A percentile compares a stretch with the other conserved stretches of the same genome.
Evolutionary conservation across 2,888 invertebrate genomes (phyloP).

Genomic region (Lycaena phlaeas): DNA sequence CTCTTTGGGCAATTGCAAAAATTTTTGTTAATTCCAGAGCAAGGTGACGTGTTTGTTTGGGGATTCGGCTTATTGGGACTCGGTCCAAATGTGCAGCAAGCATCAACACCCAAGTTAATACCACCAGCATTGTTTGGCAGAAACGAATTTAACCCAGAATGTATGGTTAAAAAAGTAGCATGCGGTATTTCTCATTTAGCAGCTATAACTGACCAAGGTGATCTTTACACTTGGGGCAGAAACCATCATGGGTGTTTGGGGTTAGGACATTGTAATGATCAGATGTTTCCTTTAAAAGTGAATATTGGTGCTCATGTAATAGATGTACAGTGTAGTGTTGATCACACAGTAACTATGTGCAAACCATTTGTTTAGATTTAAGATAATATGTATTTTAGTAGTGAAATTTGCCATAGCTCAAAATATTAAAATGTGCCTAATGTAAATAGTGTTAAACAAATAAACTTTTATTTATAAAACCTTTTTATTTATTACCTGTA

Average conservation of each 20-base stretch:
- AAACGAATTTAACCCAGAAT: constrained; percentile 85
- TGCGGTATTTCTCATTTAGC: constrained; percentile 83
- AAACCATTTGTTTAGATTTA: constrained; percentile 75
- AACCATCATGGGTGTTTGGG: constrained; percentile 90
- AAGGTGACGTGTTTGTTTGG: constrained; percentile 92
- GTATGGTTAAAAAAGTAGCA: constrained; percentile 75
- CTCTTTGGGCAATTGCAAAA: too few relatives aligned
- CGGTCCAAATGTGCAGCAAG: constrained; percentile 83
- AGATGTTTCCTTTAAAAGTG: constrained; percentile 90
- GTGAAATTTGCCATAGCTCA: neutral
- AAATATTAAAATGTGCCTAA: neutral
- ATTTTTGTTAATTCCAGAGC: constrained; percentile 78
- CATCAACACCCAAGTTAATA: constrained; percentile 78
- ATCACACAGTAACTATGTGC: constrained; percentile 86
- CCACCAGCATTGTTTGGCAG: constrained; percentile 88
- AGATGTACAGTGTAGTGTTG: constrained; percentile 86
- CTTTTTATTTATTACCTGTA: neutral
- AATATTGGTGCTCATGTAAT: constrained; percentile 83
- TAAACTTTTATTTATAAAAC: neutral
- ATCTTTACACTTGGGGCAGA: constrained; percentile 93
- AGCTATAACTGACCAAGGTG: constrained; percentile 86
- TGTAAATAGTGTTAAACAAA: neutral
- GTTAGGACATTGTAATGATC: constrained; percentile 84
- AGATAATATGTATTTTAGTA: constrained; percentile 9
- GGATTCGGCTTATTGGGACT: constrained; percentile 93